Evolutionary conservation across 30 jellyfish, hydroid and myxozoan species (phyloP), one percentile per base, ranked within the genome.

Genomic region (Pseudorhiza aurosa): DNA sequence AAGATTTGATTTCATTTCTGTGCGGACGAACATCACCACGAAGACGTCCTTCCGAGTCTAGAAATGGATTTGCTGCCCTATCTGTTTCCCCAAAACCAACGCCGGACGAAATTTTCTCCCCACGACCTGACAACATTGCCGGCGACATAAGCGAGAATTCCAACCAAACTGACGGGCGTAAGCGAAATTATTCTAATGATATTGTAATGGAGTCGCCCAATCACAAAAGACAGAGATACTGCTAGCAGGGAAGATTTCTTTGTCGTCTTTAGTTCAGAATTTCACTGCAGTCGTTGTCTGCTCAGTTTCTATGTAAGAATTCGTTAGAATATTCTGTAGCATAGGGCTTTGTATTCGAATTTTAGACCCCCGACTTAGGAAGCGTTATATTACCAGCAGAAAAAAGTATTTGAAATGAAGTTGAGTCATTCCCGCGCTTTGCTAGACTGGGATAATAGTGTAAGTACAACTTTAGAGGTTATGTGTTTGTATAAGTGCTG

Each of bases 11-110:
- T 27, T 92, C 92, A 53, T 75, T 75, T 72, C 84, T 92, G 59
- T 82, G 96, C 64, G 98, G 98, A 12, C 49, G 96, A 56, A 85
- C 96, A 18, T 94, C 98, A 27, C 98, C 98, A 55, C 78, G 96
- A 27, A 77, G 96, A 67, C 89, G 95, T 17, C 76, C 67, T 30
- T 72, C 88, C 32, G 98, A 92, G 65, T 18, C 91, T 28, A 71
- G 89, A 59, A 69, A 81, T 14, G 88, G 70, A 4, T 72, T 68
- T 11, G 79, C 87, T 25, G 14, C 90, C 8, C 25, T 83, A 24
- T 47, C 95, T 1, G 83, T 77, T 14, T 60, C 81, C 50, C 89
- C 89, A 11, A 77, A 77, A 29, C 89, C 89, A 18, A 42, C 82
- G 15, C 11, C 81, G 6, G 89, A 77, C 22, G 89, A 77, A n/a